These are phyloP conservation scores for Whitmania pigra DNA, from an alignment of 1,140 invertebrate species.

Conservation along the genomic window DNA sequence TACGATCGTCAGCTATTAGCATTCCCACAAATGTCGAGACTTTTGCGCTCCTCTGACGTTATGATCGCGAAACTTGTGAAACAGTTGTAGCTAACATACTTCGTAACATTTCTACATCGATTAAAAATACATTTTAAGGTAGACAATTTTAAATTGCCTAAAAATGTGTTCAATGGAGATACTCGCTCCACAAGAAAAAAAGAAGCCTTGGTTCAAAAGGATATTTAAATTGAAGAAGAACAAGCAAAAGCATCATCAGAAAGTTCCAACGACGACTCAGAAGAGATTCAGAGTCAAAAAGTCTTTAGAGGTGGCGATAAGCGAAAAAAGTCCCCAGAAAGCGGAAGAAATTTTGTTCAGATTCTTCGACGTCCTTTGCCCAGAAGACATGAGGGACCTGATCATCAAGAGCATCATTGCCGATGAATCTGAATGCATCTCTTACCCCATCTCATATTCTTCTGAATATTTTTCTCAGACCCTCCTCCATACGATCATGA, in stretches of 20 bases:
- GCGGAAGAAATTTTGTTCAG: neutral
- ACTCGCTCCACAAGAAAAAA: too few species aligned
- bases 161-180: too few species aligned
- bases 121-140: too few species aligned
- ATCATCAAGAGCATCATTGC: neutral
- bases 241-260: neutral
- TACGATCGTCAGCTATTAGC: too few species aligned
- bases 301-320: neutral
- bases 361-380: neutral
- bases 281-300: slow-evolving; percentile 8
- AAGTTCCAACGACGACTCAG: neutral
- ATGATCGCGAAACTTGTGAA: too few species aligned
- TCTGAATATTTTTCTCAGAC: neutral
- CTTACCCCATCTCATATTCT: neutral
- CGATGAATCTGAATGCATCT: neutral
- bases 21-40: too few species aligned
- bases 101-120: too few species aligned
- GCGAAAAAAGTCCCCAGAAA: neutral
- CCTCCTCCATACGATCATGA: neutral
- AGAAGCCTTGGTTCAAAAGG: too few species aligned
- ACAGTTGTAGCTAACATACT: too few species aligned
- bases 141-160: too few species aligned
- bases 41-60: too few species aligned
- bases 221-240: neutral
- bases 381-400: neutral